These are phyloP conservation scores for Tyrannus savana DNA, from an alignment of 2,113 vertebrate genomes.

Conservation along the genomic window DNA sequence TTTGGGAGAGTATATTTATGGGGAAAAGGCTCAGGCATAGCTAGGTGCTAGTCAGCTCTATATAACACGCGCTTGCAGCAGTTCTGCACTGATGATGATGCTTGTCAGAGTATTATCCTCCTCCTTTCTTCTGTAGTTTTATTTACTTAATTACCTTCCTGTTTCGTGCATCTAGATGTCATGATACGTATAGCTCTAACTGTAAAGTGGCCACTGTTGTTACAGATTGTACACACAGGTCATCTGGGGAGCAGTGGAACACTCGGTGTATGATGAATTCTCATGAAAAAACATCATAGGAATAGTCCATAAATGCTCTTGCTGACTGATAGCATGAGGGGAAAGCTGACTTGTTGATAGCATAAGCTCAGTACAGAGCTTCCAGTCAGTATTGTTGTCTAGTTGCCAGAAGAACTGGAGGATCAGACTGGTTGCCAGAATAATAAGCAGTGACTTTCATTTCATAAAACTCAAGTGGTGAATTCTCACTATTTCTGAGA, in stretches of 20 bases:
- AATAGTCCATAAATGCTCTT: not conserved
- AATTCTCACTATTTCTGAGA: slow-evolving; percentile 63
- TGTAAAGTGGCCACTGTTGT: not conserved
- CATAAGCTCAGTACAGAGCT: not conserved
- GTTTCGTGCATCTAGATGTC: not conserved
- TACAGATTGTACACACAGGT: not conserved
- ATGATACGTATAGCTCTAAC: not conserved
- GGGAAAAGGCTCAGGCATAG: not conserved
- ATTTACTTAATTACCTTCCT: not conserved
- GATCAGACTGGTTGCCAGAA: not conserved
- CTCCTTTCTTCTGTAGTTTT: not conserved
- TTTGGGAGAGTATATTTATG: not conserved
- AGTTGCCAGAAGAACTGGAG: not conserved
- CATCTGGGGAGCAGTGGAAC: not conserved
- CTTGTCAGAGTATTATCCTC: not conserved
- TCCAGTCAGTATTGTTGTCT: not conserved
- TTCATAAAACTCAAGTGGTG: not conserved
- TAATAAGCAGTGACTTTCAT: not conserved
- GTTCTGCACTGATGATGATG: not conserved
- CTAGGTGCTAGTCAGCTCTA: not conserved
- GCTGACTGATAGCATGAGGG: not conserved
- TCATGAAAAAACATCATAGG: not conserved
- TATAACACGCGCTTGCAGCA: not conserved
- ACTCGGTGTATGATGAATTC: not conserved
- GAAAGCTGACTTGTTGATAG: not conserved